Base-by-base conservation (phyloP, 2,113 vertebrate species). In the Oxyura jamaicensis region DNA sequence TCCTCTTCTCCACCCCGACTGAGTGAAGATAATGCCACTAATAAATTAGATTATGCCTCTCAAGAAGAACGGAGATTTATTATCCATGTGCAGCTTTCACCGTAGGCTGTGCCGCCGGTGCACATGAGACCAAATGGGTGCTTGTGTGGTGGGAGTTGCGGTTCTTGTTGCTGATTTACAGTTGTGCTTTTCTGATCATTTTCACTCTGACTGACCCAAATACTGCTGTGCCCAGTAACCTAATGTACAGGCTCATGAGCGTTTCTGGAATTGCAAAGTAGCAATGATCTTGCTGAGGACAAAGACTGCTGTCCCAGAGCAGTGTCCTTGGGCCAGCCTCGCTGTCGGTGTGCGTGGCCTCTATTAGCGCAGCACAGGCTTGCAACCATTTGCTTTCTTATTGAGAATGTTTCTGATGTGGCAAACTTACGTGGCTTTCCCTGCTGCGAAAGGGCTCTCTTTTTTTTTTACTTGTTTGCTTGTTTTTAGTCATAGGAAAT, bases 401-500 rank as follows among this genome's bases (percentile, higher is more conserved):
- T 19, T 67, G 26, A 39, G 56, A 19, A 59, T 16, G 39, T 69
- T 83, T 89, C 73, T 92, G 73, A 84, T 65, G 11, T 58, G 82
- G 80, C 73, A 90, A 48, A 78, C 79, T 39, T 65, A 2, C 5
- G 26, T 55, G 81, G 33, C 26, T 58, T 88, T 92, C 74, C 53
- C 28, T 91, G n/a, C 68, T 79, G 82, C 41, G 44, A 90, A 36
- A 88, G 69, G 65, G 21, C 50, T 53, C 5, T 20, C 20, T 53
- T 11, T 84, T 62, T 55, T 39, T 41, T 60, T 48, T n/a, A 29
- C 26, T 11, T 10, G 3, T 85, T 92, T 88, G 65, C 76, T 95
- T 95, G 78, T 93, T 95, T 95, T 86, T 59, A 88, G 88, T 81
- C 50, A 36, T 55, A 83, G 89, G 80, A 94, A 90, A 72, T 73